Evolutionary conservation across 2,797 vertebrate species (phyloP).

Genomic region (Lacerta agilis): DNA sequence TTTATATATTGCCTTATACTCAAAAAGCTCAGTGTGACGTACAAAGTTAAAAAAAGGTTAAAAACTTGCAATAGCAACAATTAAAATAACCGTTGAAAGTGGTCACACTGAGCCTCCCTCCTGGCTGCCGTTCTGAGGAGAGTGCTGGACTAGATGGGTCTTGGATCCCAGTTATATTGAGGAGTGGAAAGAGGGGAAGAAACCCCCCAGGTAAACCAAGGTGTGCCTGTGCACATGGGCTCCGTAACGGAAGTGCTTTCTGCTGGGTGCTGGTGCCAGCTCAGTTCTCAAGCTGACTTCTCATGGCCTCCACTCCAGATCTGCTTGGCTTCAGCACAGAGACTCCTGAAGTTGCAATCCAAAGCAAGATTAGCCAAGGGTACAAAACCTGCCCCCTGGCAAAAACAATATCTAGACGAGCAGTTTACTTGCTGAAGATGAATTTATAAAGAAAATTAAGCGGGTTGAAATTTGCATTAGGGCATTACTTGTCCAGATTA

Average conservation of each 20-base stretch:
- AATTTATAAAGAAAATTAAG: slow-evolving; percentile 28
- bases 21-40: too few relatives aligned
- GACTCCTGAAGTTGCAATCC: neutral
- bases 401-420: neutral
- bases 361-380: neutral
- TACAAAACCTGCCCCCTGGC: neutral
- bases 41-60: too few relatives aligned
- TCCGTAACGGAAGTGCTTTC: neutral
- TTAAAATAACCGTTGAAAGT: too few relatives aligned
- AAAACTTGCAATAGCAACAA: too few relatives aligned
- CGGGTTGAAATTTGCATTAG: slow-evolving; percentile 52
- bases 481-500: neutral
- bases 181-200: neutral
- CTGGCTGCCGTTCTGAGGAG: too few relatives aligned
- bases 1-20: too few relatives aligned
- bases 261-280: neutral
- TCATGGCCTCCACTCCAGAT: neutral
- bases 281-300: neutral
- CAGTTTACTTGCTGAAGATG: neutral
- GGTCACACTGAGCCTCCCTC: too few relatives aligned
- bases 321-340: neutral
- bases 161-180: neutral
- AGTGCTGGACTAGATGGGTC: too few relatives aligned
- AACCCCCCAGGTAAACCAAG: neutral
- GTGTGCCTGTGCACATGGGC: neutral